Percentiles rank a stretch among this genome's conserved stretches.
These are phyloP conservation scores for Lichenostomus cassidix DNA, from an alignment of 2,113 vertebrate species.

Conservation along the genomic window DNA sequence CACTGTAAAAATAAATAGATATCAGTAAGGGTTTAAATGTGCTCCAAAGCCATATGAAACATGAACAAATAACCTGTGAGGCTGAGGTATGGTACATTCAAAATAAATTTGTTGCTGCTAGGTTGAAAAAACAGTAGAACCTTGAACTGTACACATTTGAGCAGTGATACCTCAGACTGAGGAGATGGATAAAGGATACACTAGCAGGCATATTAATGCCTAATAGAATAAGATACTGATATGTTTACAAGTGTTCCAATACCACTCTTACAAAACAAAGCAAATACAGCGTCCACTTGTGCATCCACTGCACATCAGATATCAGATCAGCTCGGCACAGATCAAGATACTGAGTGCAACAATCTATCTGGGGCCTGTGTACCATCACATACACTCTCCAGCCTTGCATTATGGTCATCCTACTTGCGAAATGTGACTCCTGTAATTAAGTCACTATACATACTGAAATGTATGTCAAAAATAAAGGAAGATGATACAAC, in stretches of 20 bases:
- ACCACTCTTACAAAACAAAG: neutral
- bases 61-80: neutral
- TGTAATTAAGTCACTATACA: neutral
- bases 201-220: neutral
- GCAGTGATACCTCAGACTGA: neutral
- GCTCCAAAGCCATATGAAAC: neutral
- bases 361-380: neutral
- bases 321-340: neutral
- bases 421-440: neutral
- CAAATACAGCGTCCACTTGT: neutral
- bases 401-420: neutral
- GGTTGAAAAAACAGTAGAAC: neutral
- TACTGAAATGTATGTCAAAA: neutral
- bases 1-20: conserved; percentile 17
- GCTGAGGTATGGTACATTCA: neutral
- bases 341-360: neutral
- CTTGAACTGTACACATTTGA: neutral
- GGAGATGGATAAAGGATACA: neutral
- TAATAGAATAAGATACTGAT: neutral
- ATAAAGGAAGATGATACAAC: neutral
- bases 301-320: neutral
- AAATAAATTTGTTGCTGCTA: neutral
- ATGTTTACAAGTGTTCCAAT: neutral
- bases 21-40: neutral
- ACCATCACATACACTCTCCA: neutral